Conservation (phyloP, 2,888 invertebrate genomes). For the Pegoplata infirma region DNA sequence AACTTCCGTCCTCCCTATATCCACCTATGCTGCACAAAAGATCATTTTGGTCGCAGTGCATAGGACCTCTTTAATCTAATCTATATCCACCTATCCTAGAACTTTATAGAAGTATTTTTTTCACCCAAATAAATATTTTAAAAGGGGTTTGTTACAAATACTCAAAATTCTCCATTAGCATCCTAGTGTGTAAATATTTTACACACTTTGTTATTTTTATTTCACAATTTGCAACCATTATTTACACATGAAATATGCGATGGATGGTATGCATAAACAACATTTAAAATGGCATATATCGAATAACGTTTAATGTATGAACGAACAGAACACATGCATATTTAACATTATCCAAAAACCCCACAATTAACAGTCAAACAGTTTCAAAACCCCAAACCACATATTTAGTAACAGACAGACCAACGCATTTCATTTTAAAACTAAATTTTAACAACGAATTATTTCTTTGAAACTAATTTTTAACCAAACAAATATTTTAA, state of each 20-base stretch:
- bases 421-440: background rate
- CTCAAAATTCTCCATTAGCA: too few relatives aligned
- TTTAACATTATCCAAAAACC: too few relatives aligned
- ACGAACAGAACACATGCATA: background rate
- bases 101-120: too few relatives aligned
- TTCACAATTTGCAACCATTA: slow-evolving; percentile 39
- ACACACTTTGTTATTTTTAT: too few relatives aligned
- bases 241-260: slow-evolving; percentile 46
- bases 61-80: too few relatives aligned
- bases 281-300: slow-evolving; percentile 17
- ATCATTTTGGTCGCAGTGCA: too few relatives aligned
- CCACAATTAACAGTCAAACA: background rate
- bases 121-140: too few relatives aligned
- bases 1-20: too few relatives aligned
- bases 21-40: too few relatives aligned
- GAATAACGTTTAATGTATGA: slow-evolving; percentile 25
- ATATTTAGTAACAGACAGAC: background rate
- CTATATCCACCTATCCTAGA: too few relatives aligned
- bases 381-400: background rate
- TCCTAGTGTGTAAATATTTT: too few relatives aligned
- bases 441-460: background rate
- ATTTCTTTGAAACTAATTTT: background rate
- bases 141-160: too few relatives aligned
- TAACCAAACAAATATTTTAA: background rate
- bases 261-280: slow-evolving; percentile 15